Percentiles rank a stretch among this genome's conserved stretches.
Evolutionary conservation across 2,113 vertebrate species (phyloP).

Genomic region (Boleophthalmus pectinirostris): DNA sequence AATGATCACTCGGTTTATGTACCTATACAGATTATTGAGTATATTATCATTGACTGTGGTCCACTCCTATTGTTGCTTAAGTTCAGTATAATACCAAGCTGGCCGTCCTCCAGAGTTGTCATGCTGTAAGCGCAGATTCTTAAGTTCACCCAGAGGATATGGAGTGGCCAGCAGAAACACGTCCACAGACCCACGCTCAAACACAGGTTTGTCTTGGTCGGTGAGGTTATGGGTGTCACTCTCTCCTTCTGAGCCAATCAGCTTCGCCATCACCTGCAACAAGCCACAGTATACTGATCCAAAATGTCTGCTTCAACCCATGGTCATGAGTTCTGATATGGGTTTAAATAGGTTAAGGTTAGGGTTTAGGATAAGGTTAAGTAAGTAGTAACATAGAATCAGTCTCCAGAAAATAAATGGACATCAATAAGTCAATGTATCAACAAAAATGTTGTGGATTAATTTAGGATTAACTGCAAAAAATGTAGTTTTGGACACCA

Average conservation of each 20-base stretch:
- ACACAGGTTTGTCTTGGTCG: conserved; percentile 78
- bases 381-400: no score
- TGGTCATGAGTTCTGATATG: not conserved
- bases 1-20: conserved; percentile 71
- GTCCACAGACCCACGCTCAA: conserved; percentile 79
- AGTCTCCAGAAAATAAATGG: no score
- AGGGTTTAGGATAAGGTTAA: no score
- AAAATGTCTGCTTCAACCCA: conserved; percentile 4
- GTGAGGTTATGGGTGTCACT: conserved; percentile 73
- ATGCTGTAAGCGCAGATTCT: conserved; percentile 79
- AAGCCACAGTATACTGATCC: not conserved
- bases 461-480: not conserved
- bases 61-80: not conserved
- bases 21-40: conserved; percentile 60
- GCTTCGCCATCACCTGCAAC: conserved; percentile 76
- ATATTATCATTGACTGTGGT: no score
- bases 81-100: conserved; percentile 71
- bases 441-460: not conserved
- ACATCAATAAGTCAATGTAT: no score
- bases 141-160: conserved; percentile 78
- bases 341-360: no score
- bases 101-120: conserved; percentile 78
- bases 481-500: no score
- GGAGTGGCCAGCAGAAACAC: conserved; percentile 79
- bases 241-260: conserved; percentile 77